phyloP scores from a whole-genome alignment of 2,888 invertebrate genomes.

The Corbicula japonica region DNA sequence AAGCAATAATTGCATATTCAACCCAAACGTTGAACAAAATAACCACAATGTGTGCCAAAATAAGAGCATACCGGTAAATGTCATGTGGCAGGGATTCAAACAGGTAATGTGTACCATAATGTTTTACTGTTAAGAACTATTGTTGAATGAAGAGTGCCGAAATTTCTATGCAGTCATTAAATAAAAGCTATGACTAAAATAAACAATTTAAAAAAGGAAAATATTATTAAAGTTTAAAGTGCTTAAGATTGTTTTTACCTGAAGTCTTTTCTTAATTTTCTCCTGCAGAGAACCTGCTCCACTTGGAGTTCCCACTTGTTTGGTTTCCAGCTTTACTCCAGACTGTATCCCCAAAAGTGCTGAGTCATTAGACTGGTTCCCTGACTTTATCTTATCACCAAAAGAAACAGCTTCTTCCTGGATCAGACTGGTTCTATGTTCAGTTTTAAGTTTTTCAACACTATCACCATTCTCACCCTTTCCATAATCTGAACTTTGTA shows the following conservation, averaged over 20 bases:
- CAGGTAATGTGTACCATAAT: too few relatives aligned
- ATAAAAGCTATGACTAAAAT: background rate
- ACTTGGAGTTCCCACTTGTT: constrained; percentile 10
- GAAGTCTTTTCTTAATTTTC: constrained; percentile 68
- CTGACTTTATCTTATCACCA: constrained; percentile 14
- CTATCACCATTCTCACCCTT: too few relatives aligned
- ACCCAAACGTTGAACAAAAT: too few relatives aligned
- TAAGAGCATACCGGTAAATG: too few relatives aligned
- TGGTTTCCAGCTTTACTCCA: constrained; percentile 1
- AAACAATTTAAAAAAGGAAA: background rate
- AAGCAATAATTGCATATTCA: too few relatives aligned
- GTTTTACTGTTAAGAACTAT: too few relatives aligned
- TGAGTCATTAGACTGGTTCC: background rate
- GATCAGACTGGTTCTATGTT: constrained; percentile 1
- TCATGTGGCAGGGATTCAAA: too few relatives aligned
- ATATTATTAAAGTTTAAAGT: constrained; percentile 1
- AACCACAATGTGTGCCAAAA: too few relatives aligned
- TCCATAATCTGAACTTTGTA: too few relatives aligned
- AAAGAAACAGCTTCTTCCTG: constrained; percentile 17
- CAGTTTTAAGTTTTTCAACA: background rate
- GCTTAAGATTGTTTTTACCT: too few relatives aligned
- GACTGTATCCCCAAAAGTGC: background rate
- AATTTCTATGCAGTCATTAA: background rate
- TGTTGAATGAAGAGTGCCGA: background rate
- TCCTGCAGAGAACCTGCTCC: constrained; percentile 69